phyloP scores from a whole-genome alignment of 2,888 invertebrate genomes.

The Rhopalosiphum nymphaeae region DNA sequence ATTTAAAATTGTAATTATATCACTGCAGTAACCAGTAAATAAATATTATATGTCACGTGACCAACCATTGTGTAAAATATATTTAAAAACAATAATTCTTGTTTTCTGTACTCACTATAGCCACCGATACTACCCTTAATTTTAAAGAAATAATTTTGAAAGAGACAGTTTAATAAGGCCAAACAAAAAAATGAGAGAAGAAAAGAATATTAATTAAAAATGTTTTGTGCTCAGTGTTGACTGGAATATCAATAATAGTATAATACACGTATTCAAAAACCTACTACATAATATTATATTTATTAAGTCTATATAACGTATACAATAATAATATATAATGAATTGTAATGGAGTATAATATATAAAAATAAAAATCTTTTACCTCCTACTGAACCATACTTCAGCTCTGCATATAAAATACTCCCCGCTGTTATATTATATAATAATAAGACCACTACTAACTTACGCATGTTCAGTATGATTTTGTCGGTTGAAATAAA shows the following conservation, averaged over 20 bases:
- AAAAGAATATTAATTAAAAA: not conserved
- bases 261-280: not conserved
- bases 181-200: not conserved
- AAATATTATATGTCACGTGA: not conserved
- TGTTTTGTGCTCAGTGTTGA: not conserved
- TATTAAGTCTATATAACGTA: not conserved
- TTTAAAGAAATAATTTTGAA: not conserved
- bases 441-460: not conserved
- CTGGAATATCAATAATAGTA: constrained; percentile 9
- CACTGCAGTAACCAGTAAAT: not conserved
- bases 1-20: not conserved
- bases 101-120: too few species aligned
- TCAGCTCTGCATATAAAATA: not conserved
- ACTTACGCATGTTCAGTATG: not conserved
- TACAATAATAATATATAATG: not conserved
- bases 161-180: not conserved
- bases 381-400: not conserved
- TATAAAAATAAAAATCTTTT: not conserved
- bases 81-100: not conserved
- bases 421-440: not conserved
- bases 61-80: not conserved
- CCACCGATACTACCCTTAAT: not conserved
- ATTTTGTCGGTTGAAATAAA: not conserved
- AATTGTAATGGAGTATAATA: not conserved
- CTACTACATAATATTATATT: not conserved